These are phyloP conservation scores for Lytechinus variegatus DNA, from an alignment of 35 echinoderm and acorn worm genomes.

Conservation along the genomic window DNA sequence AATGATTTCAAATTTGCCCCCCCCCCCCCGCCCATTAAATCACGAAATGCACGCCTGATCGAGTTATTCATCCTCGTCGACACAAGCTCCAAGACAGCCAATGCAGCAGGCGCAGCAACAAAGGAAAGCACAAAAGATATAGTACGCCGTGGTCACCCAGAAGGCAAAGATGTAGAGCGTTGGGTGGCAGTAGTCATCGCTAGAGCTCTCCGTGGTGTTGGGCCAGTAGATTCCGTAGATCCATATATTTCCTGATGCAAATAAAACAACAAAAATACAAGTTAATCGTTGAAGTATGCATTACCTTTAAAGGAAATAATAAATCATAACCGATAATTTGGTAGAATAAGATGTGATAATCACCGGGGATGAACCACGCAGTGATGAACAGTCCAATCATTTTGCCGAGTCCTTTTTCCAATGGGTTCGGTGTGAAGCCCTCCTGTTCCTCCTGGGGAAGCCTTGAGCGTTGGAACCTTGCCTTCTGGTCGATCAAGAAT, in stretches of 20 bases:
- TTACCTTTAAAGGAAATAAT: too few species aligned
- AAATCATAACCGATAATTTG: too few species aligned
- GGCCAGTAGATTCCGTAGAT: constrained; percentile 83
- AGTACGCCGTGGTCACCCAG: constrained; percentile 85
- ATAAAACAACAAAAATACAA: too few species aligned
- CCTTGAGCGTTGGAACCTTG: neutral
- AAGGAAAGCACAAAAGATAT: constrained; percentile 67
- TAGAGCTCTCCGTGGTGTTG: neutral
- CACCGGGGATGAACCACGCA: constrained; percentile 91
- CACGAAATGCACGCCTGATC: too few species aligned
- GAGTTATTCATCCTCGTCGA: too few species aligned
- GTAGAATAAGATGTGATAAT: too few species aligned
- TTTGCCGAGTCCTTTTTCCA: constrained; percentile 54
- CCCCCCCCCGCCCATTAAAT: too few species aligned
- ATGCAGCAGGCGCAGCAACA: constrained; percentile 89
- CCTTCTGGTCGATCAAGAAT: constrained; percentile 67
- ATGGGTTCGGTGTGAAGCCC: constrained; percentile 33
- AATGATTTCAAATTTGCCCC: too few species aligned
- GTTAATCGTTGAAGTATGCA: too few species aligned
- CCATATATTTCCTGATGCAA: constrained; percentile 88
- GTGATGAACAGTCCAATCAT: constrained; percentile 77
- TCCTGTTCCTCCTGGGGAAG: neutral
- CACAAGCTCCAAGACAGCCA: too few species aligned
- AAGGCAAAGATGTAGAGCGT: constrained; percentile 93
- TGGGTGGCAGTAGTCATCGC: constrained; percentile 63